A percentile compares a stretch with the other conserved stretches of the same genome.
phyloP scores from a whole-genome alignment of 2,113 vertebrate species.

The Condylura cristata region DNA sequence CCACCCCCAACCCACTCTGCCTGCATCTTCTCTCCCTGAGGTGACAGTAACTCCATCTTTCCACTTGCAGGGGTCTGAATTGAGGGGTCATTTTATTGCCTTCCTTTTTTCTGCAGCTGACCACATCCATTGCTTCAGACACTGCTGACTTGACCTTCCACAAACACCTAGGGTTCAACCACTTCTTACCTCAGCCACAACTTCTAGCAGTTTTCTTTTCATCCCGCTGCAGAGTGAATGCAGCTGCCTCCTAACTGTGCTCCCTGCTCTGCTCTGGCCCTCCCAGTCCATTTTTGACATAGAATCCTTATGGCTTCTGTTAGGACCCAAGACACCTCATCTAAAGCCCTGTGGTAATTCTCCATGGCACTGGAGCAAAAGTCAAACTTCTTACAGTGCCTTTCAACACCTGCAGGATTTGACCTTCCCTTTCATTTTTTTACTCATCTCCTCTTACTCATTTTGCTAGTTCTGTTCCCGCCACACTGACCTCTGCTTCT shows the following conservation, averaged over 20 bases:
- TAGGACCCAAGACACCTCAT: not conserved
- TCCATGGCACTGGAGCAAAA: not conserved
- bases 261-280: too few species aligned
- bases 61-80: not conserved
- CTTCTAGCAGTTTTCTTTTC: not conserved
- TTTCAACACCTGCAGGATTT: not conserved
- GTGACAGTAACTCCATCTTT: not conserved
- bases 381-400: not conserved
- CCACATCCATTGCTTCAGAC: not conserved
- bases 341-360: not conserved
- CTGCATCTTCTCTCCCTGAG: accelerated
- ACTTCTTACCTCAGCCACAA: not conserved
- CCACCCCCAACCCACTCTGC: accelerated
- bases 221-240: not conserved
- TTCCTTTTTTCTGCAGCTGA: not conserved
- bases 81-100: too few species aligned
- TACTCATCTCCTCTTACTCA: not conserved
- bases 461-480: not conserved
- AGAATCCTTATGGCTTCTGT: not conserved
- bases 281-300: not conserved
- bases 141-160: not conserved
- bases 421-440: accelerated
- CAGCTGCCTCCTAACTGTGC: not conserved
- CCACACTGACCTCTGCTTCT: not conserved
- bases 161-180: not conserved